Evolutionary conservation across 2,797 vertebrate genomes (phyloP).

Genomic region (Ptychadena robeensis): DNA sequence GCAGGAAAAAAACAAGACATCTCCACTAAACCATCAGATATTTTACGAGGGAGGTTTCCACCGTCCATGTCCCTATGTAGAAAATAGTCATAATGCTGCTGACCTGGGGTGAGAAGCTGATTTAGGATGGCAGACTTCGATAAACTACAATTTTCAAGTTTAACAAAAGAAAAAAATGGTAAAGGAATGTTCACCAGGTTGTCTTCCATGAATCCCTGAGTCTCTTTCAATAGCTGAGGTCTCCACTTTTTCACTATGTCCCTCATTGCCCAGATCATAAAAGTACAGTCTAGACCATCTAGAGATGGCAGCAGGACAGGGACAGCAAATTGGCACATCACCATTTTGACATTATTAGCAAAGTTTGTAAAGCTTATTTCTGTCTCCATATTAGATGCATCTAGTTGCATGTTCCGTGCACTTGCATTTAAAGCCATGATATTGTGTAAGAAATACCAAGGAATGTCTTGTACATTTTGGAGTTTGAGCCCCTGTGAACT

Average conservation of each 20-base stretch:
- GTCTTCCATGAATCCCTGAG: not conserved
- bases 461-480: not conserved
- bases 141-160: not conserved
- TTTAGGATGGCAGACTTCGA: not conserved
- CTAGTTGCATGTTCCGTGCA: not conserved
- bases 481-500: not conserved
- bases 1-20: slow-evolving; percentile 79
- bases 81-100: slow-evolving; percentile 3
- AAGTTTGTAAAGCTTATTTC: not conserved
- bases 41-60: not conserved
- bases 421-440: not conserved
- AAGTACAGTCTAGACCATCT: slow-evolving; percentile 64
- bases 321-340: slow-evolving; percentile 82
- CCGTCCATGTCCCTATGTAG: not conserved
- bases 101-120: not conserved
- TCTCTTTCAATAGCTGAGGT: slow-evolving; percentile 61
- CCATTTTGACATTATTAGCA: slow-evolving; percentile 72
- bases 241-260: slow-evolving; percentile 75
- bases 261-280: slow-evolving; percentile 80
- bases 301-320: slow-evolving; percentile 78
- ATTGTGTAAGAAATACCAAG: not conserved
- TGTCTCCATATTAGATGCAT: not conserved
- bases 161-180: not conserved
- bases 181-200: not conserved
- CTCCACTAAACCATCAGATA: slow-evolving; percentile 68